Base-by-base conservation (phyloP, 2,113 vertebrate species). In the Cephalopterus ornatus region DNA sequence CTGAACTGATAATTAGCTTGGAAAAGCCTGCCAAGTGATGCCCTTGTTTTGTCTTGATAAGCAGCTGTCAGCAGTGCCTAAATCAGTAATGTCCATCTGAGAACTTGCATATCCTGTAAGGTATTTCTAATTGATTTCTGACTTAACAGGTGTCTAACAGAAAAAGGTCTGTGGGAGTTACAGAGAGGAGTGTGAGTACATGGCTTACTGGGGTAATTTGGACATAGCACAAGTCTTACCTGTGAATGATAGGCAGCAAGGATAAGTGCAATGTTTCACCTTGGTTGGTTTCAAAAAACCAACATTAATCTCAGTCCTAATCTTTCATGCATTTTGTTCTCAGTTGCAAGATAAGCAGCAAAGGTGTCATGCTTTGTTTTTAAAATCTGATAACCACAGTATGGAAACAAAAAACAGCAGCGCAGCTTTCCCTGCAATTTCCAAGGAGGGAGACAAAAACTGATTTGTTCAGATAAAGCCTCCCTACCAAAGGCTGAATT, bases 371-470 rank as follows among this genome's bases (percentile, higher is more conserved):
- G 27, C 35, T 96, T 88, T 81, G 11, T 94, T 93, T 62, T 67
- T 88, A 89, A 85, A 87, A 95, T 95, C 91, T 96, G 91, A 95
- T 96, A 97, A 89, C 30, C 27, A 35, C 19, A 42, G 30, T 39
- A 68, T 12, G 82, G 27, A 62, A 75, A 75, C 24, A 83, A 95
- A 72, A 53, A 59, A 8, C 28, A 49, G 2, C 27, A 88, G 30
- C 3, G 2, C 5, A 92, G 12, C 13, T 91, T 89, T 95, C 61
- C 32, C 32, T 87, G 53, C 21, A 75, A 6, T 89, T 92, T 94
- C 50, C 44, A 91, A 88, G 41, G 42, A 87, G 59, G 68, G 71
- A 85, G 71, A 63, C 35, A 71, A 92, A 85, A 77, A 26, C 33
- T 39, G 46, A 79, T 86, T 89, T 94, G 10, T 88, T 93, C 66